These are phyloP conservation scores for Cyanoderma ruficeps DNA, from an alignment of 2,113 vertebrate species.

Conservation along the genomic window DNA sequence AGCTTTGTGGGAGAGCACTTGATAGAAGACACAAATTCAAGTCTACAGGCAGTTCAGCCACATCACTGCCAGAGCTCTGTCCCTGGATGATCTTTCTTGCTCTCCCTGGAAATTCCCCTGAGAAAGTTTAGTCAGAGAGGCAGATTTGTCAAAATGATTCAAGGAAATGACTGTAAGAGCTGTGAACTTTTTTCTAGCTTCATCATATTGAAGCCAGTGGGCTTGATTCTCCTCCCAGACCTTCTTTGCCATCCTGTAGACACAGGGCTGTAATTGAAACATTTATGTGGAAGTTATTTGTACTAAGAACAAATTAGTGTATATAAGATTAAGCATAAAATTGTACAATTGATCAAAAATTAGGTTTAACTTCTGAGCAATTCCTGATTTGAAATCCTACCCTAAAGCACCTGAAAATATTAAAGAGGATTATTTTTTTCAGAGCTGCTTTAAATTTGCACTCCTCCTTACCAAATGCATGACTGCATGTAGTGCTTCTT, in stretches of 20 bases:
- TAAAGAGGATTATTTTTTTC: not conserved
- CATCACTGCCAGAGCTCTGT: not conserved
- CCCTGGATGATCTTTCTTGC: not conserved
- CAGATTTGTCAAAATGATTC: not conserved
- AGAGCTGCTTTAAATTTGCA: not conserved
- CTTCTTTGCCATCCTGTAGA: not conserved
- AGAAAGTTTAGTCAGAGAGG: constrained; percentile 5
- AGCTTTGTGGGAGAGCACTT: not conserved
- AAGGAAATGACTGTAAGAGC: not conserved
- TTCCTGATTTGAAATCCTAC: not conserved
- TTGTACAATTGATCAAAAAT: not conserved
- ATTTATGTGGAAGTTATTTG: not conserved
- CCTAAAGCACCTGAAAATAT: not conserved
- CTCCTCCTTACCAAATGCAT: not conserved
- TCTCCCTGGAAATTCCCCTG: not conserved
- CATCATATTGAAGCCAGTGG: not conserved
- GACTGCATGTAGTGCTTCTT: not conserved
- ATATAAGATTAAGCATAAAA: not conserved
- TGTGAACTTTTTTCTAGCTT: not conserved
- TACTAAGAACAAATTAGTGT: not conserved
- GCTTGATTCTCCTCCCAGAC: not conserved
- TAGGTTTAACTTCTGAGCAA: not conserved
- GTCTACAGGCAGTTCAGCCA: not conserved
- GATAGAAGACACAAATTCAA: not conserved
- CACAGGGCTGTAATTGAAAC: not conserved